Conservation (phyloP, 2,113 vertebrate genomes). For the Atractosteus spatula region DNA sequence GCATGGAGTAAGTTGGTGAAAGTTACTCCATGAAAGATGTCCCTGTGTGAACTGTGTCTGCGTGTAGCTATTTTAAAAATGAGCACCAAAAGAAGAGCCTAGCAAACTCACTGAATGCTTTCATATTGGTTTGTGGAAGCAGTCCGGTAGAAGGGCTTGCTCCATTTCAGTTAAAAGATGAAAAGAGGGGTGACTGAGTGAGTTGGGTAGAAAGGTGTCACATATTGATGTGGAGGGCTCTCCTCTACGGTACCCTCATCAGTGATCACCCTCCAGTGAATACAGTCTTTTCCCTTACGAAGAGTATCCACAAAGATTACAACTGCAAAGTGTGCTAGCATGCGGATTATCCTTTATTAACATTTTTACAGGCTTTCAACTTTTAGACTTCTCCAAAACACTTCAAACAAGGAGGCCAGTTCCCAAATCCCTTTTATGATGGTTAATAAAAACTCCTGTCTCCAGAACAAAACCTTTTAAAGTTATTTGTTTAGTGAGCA, state of each 20-base stretch:
- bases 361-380: conserved; percentile 33
- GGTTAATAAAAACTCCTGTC: conserved; percentile 44
- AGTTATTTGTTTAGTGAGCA: conserved; percentile 21
- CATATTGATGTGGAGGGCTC: conserved; percentile 30
- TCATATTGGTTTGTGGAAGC: conserved; percentile 43
- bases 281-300: conserved; percentile 26
- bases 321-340: background rate
- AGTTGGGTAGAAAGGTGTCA: conserved; percentile 41
- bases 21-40: too few species aligned
- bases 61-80: too few species aligned
- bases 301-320: background rate
- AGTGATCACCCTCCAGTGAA: conserved; percentile 32
- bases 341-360: conserved; percentile 11
- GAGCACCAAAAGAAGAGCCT: conserved; percentile 29
- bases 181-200: conserved; percentile 18
- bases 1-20: too few species aligned
- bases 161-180: conserved; percentile 24
- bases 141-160: conserved; percentile 27
- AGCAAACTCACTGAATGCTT: conserved; percentile 47
- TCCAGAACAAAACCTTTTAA: conserved; percentile 36
- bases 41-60: too few species aligned
- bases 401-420: conserved; percentile 42
- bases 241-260: conserved; percentile 21
- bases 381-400: conserved; percentile 27
- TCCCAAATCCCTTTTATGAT: conserved; percentile 46